phyloP scores from a whole-genome alignment of 2,797 vertebrate genomes.

The Dendrocincla tyrannina region DNA sequence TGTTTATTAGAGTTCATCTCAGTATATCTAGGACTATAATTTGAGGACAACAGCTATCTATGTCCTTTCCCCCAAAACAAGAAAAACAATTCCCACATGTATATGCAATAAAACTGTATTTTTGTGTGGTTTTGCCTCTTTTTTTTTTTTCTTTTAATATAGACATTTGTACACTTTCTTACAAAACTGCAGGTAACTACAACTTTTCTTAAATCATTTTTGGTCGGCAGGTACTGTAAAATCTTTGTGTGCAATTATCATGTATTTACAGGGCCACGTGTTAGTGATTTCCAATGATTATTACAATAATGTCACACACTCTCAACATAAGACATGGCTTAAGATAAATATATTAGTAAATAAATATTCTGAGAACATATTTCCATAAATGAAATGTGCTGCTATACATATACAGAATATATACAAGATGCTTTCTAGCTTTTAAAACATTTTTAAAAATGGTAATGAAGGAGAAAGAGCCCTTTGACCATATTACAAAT shows the following conservation, averaged over 20 bases:
- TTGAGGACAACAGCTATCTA: background rate
- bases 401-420: slow-evolving; percentile 99
- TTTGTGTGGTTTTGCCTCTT: slow-evolving; percentile 64
- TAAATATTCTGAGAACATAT: slow-evolving; percentile 99
- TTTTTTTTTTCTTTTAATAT: slow-evolving; percentile 80
- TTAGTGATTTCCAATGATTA: slow-evolving; percentile 95
- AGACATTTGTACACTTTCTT: slow-evolving; percentile 99
- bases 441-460: slow-evolving; percentile 87
- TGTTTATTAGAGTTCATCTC: background rate
- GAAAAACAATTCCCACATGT: slow-evolving; percentile 54
- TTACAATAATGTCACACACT: slow-evolving; percentile 89
- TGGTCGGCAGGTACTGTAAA: slow-evolving; percentile 98
- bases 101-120: slow-evolving; percentile 97
- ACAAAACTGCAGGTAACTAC: slow-evolving; percentile 98
- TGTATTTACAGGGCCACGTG: slow-evolving; percentile 96
- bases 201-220: slow-evolving; percentile 92
- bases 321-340: slow-evolving; percentile 99
- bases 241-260: slow-evolving; percentile 98
- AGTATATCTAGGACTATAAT: background rate
- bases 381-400: slow-evolving; percentile 99
- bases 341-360: slow-evolving; percentile 99
- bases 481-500: slow-evolving; percentile 86
- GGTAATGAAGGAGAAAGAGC: slow-evolving; percentile 92
- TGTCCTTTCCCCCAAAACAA: background rate
- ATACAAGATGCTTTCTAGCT: slow-evolving; percentile 92